Conservation (phyloP, 2,888 invertebrate genomes). For the Eupithecia subumbrata region DNA sequence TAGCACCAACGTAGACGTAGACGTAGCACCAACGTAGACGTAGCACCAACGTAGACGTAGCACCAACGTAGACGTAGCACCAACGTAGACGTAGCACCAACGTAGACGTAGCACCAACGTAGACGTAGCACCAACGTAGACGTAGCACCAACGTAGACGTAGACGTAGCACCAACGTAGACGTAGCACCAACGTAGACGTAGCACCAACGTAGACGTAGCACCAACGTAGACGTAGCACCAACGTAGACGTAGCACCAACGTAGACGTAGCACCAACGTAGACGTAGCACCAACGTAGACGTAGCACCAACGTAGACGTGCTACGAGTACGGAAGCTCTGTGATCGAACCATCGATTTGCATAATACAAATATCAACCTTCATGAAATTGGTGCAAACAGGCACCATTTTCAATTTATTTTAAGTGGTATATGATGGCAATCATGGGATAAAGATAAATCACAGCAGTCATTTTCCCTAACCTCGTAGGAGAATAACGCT, state of each 20-base stretch:
- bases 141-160: slow-evolving; percentile 36
- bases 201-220: slow-evolving; percentile 38
- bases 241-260: slow-evolving; percentile 43
- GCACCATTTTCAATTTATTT: neutral
- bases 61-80: too few relatives aligned
- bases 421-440: neutral
- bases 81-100: slow-evolving; percentile 42
- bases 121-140: too few relatives aligned
- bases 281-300: too few relatives aligned
- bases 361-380: neutral
- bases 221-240: too few relatives aligned
- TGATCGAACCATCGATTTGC: neutral
- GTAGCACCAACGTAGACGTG: slow-evolving; percentile 37
- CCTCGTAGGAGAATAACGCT: neutral
- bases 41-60: slow-evolving; percentile 37
- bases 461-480: neutral
- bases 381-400: neutral
- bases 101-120: slow-evolving; percentile 34
- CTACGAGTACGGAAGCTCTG: slow-evolving; percentile 31
- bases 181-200: too few relatives aligned
- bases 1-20: slow-evolving; percentile 37
- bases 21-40: too few relatives aligned
- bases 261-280: slow-evolving; percentile 37
- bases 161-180: slow-evolving; percentile 38
- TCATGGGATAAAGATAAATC: neutral